Evolutionary conservation across 2,888 invertebrate species (phyloP).

Genomic region (Copidosoma aretas): DNA sequence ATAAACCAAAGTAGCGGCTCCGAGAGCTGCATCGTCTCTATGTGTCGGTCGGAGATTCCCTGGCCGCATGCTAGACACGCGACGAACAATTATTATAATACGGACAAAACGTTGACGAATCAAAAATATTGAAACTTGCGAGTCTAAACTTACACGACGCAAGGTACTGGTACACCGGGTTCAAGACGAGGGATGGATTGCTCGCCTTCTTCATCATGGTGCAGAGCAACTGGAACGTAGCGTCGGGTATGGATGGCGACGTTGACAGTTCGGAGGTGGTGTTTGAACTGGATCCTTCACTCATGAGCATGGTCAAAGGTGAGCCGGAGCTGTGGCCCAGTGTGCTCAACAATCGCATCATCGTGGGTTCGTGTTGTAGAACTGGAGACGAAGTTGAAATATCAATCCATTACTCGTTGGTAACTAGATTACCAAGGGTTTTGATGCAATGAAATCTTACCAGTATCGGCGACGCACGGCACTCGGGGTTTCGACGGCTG

Average conservation of each 20-base stretch:
- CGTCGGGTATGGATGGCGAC: constrained; percentile 82
- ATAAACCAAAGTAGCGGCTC: constrained; percentile 88
- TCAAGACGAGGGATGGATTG: constrained; percentile 76
- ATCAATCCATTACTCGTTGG: neutral
- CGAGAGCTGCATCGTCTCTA: constrained; percentile 71
- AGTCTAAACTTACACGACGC: constrained; percentile 56
- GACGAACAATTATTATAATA: neutral
- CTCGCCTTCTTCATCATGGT: constrained; percentile 80
- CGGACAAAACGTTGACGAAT: neutral
- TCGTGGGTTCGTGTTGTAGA: constrained; percentile 78
- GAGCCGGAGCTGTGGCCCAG: constrained; percentile 79
- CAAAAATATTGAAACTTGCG: neutral
- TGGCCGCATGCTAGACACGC: constrained; percentile 51
- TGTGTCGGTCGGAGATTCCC: constrained; percentile 50
- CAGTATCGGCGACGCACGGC: constrained; percentile 79
- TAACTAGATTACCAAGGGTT: neutral
- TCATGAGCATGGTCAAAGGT: constrained; percentile 73
- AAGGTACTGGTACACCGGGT: constrained; percentile 71
- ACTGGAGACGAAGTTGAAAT: constrained; percentile 62
- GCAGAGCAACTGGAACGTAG: constrained; percentile 83
- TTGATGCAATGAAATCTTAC: constrained; percentile 57
- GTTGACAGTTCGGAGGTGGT: constrained; percentile 64
- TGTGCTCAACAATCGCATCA: constrained; percentile 82
- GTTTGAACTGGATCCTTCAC: constrained; percentile 62
- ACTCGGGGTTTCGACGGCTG: constrained; percentile 57